Percentiles rank a stretch among this genome's conserved stretches.
These are phyloP conservation scores for Diarsia dahlii DNA, from an alignment of 2,888 invertebrate genomes.

Conservation along the genomic window DNA sequence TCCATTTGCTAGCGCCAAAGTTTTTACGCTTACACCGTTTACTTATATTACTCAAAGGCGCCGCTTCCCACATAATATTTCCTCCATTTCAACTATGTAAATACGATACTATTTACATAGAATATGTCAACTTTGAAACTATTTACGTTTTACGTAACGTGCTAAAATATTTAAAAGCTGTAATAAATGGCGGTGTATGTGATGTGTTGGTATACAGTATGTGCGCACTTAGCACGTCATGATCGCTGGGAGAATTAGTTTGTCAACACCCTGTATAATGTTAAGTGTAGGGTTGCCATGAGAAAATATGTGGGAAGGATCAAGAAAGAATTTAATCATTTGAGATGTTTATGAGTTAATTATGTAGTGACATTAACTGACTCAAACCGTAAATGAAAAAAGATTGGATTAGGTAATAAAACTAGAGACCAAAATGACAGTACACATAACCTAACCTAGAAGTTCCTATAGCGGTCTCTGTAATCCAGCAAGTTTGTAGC, in stretches of 20 bases:
- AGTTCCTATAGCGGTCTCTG: neutral
- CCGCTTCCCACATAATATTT: slow-evolving; percentile 54
- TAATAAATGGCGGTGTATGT: slow-evolving; percentile 51
- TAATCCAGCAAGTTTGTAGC: neutral
- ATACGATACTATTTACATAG: slow-evolving; percentile 46
- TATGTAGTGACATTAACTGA: neutral
- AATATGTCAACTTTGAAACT: slow-evolving; percentile 55
- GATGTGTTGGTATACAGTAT: slow-evolving; percentile 46
- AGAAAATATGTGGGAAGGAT: neutral
- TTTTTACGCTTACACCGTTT: slow-evolving; percentile 15
- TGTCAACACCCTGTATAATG: slow-evolving; percentile 68
- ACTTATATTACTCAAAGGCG: slow-evolving; percentile 44
- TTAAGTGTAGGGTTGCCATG: slow-evolving; percentile 35
- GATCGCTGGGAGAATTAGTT: slow-evolving; percentile 72
- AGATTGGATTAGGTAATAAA: neutral
- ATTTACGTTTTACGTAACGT: slow-evolving; percentile 59
- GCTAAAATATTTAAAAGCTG: slow-evolving; percentile 65
- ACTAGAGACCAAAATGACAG: neutral
- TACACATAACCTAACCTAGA: neutral
- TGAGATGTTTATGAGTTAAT: neutral
- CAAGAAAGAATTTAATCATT: neutral
- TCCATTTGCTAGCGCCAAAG: slow-evolving; percentile 11
- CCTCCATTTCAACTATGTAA: slow-evolving; percentile 55
- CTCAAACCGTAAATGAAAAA: neutral
- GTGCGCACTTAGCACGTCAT: slow-evolving; percentile 75